phyloP scores from a whole-genome alignment of 2,113 vertebrate genomes.

The Cnemophilus loriae region DNA sequence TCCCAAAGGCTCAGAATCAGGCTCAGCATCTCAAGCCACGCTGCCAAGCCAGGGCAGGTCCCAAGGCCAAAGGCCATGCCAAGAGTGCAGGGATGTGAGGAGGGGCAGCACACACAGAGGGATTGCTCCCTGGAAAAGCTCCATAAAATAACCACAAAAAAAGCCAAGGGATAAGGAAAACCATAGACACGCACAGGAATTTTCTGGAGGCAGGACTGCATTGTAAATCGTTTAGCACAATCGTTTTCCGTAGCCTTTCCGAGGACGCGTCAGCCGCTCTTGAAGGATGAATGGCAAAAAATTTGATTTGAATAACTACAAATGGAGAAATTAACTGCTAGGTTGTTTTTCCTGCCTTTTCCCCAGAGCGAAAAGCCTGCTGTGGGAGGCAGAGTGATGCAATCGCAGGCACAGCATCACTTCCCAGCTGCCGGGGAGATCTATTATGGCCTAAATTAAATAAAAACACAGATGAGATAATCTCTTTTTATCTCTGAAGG shows the following conservation, averaged over 20 bases:
- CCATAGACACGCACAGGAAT: background rate
- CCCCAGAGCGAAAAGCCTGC: slow-evolving; percentile 56
- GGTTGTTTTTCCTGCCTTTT: slow-evolving; percentile 59
- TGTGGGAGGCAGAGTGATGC: slow-evolving; percentile 64
- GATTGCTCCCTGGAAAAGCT: background rate
- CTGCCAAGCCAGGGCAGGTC: too few relatives aligned
- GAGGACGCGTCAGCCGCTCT: slow-evolving; percentile 48
- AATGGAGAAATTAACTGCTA: slow-evolving; percentile 70
- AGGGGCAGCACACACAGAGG: background rate
- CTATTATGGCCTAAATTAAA: slow-evolving; percentile 77
- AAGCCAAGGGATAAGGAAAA: background rate
- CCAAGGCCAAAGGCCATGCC: background rate
- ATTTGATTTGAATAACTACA: slow-evolving; percentile 71
- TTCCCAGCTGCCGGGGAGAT: slow-evolving; percentile 70
- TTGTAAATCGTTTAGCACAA: background rate
- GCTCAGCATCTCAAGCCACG: background rate
- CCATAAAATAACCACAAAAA: background rate
- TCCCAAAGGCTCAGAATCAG: background rate
- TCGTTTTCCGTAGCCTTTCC: slow-evolving; percentile 40
- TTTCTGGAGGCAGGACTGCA: slow-evolving; percentile 34
- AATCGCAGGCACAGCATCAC: slow-evolving; percentile 70
- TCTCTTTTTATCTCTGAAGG: slow-evolving; percentile 67
- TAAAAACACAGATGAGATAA: slow-evolving; percentile 71
- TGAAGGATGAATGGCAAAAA: slow-evolving; percentile 67
- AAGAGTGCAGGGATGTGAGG: accelerated